Evolutionary conservation across 2,888 invertebrate species (phyloP).

Genomic region (Venusia cambrica): DNA sequence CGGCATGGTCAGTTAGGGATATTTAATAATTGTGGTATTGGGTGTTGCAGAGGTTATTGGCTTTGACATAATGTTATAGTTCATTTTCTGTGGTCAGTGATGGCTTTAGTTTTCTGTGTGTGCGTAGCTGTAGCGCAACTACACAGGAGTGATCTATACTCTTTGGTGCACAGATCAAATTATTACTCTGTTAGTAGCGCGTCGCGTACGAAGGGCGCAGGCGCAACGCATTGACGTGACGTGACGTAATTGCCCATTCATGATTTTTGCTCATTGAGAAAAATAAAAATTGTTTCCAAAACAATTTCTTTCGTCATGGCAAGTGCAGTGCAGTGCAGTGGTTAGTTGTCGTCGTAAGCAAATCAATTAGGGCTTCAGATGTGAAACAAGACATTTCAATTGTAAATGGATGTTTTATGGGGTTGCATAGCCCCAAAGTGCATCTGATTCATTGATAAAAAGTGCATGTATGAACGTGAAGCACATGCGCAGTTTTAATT

Average conservation of each 20-base stretch:
- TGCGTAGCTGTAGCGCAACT: slow-evolving; percentile 47
- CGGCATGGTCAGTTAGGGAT: too few species aligned
- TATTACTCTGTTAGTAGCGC: too few species aligned
- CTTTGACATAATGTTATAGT: too few species aligned
- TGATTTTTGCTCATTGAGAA: slow-evolving; percentile 77
- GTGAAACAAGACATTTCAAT: slow-evolving; percentile 10
- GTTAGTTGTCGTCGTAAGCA: too few species aligned
- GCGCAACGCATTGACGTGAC: slow-evolving; percentile 59
- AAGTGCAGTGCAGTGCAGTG: slow-evolving; percentile 43
- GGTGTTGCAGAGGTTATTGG: too few species aligned
- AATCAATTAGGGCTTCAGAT: slow-evolving; percentile 10
- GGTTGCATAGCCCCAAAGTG: slow-evolving; percentile 50
- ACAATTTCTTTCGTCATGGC: slow-evolving; percentile 62
- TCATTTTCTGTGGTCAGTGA: too few species aligned
- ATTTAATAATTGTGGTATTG: too few species aligned
- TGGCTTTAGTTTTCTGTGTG: slow-evolving; percentile 21
- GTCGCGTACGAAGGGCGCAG: too few species aligned
- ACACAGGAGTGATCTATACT: too few species aligned
- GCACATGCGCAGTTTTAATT: slow-evolving; percentile 71
- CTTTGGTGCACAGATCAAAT: too few species aligned
- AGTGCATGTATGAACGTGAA: slow-evolving; percentile 58
- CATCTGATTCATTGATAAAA: slow-evolving; percentile 74
- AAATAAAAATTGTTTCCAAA: slow-evolving; percentile 56
- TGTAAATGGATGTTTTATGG: slow-evolving; percentile 30
- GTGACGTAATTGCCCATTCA: slow-evolving; percentile 78